Evolutionary conservation across 2,797 vertebrate species (phyloP).

Genomic region (Sebastes umbrosus): DNA sequence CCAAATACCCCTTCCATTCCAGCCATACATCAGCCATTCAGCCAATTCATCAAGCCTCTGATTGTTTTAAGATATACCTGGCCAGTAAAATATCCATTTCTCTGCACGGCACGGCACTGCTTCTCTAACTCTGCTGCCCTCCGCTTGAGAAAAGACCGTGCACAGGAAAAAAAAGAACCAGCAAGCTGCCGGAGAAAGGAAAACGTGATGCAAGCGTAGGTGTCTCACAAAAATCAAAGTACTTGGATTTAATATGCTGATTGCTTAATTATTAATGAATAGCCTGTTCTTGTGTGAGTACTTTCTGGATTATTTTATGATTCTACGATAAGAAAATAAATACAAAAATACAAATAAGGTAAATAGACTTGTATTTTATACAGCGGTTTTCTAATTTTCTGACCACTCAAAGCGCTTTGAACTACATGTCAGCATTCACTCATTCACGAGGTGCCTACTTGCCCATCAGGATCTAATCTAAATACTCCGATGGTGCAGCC

Average conservation of each 20-base stretch:
- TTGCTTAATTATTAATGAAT: not conserved
- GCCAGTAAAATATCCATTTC: slow-evolving; percentile 75
- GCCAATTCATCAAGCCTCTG: slow-evolving; percentile 75
- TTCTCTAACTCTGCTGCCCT: slow-evolving; percentile 21
- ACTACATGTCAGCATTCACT: not conserved
- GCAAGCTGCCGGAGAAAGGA: not conserved
- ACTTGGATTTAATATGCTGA: not conserved
- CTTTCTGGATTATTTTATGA: not conserved
- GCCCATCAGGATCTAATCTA: no score
- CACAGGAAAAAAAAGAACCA: not conserved
- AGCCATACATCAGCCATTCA: slow-evolving; percentile 74
- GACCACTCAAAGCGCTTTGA: not conserved
- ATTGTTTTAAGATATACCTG: slow-evolving; percentile 81
- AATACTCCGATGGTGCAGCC: not conserved
- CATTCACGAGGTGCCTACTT: not conserved
- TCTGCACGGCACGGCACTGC: slow-evolving; percentile 30
- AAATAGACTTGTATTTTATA: not conserved
- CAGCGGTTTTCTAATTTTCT: not conserved
- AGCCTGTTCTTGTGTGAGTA: not conserved
- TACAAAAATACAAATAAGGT: not conserved
- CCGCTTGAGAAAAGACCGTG: not conserved
- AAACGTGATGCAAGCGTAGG: not conserved
- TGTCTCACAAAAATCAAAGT: not conserved
- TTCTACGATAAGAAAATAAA: not conserved
- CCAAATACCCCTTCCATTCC: slow-evolving; percentile 70